phyloP scores from a whole-genome alignment of 2,888 invertebrate genomes.

The Oxycera nigricornis region DNA sequence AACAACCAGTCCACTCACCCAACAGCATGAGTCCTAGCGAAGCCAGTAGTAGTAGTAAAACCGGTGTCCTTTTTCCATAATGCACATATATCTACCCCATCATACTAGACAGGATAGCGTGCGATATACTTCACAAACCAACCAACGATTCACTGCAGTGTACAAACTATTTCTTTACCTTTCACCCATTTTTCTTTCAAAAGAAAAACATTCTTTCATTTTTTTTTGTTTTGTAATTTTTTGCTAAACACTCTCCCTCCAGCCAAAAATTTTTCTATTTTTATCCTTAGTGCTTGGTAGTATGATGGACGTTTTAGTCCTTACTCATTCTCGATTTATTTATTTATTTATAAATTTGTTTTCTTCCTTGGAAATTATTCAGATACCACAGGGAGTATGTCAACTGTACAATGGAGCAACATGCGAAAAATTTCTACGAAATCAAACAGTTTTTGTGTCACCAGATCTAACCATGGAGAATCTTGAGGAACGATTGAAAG shows the following conservation, averaged over 20 bases:
- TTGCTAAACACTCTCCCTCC: neutral
- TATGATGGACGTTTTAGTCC: neutral
- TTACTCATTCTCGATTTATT: neutral
- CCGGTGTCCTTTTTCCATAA: neutral
- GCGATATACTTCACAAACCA: neutral
- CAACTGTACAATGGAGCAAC: slow-evolving; percentile 83
- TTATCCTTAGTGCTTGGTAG: neutral
- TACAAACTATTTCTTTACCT: slow-evolving; percentile 11
- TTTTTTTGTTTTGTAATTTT: neutral
- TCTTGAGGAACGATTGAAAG: slow-evolving; percentile 82
- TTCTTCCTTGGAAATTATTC: neutral
- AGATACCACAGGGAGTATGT: slow-evolving; percentile 64
- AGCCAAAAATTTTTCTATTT: too few species aligned
- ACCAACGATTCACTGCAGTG: neutral
- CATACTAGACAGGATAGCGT: neutral
- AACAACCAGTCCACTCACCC: neutral
- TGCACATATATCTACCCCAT: neutral
- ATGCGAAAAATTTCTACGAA: slow-evolving; percentile 79
- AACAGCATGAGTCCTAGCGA: neutral
- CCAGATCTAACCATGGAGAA: slow-evolving; percentile 77
- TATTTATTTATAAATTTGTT: neutral
- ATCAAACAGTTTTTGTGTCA: slow-evolving; percentile 85
- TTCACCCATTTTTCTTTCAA: neutral
- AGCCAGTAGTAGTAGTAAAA: neutral
- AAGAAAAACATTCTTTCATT: neutral